Base-by-base conservation (phyloP, 2,113 vertebrate genomes). In the Etheostoma cragini region DNA sequence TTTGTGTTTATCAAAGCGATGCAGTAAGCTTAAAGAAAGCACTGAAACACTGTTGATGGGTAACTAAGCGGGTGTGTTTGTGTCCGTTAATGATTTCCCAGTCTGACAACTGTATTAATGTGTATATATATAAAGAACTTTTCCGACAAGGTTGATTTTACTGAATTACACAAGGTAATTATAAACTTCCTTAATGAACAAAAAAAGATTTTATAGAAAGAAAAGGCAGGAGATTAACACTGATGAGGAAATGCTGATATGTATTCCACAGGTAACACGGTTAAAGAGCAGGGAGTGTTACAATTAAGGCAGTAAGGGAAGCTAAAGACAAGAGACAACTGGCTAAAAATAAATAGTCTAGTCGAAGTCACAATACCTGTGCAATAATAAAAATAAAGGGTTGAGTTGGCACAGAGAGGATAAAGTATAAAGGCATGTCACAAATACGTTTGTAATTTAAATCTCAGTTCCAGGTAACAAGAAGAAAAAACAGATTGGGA, bases 261-360 rank as follows among this genome's bases (percentile, higher is more conserved):
- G 66, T 78, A 84, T 83, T 89, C 49, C 19, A 72, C 65, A 64
- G 42, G 69, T 87, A 76, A 78, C 70, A 82, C 24, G 22, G 68
- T 78, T 45, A 86, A 52, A 84, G 78, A 82, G 76, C 83, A 84
- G 72, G 69, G 74, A 64, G 58, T 47, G 38, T 83, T 88, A 87
- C 76, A 87, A 80, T 64, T 1, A 8, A 21, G 0, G 6, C 52
- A 65, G 45, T 4, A 21, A 42, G 13, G 26, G 19, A 54, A 60
- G 76, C n/a, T 26, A 47, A 60, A 74, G 12, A 61, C 7, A 53
- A 12, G 5, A 53, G 6, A 54, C 5, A 61, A 67, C 53, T 26
- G 58, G 50, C 12, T 42, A 26, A 33, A 26, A 73, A 56, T 60
- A 73, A 78, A 82, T 38, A 68, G 8, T 57, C 22, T 0, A 45